Conservation (phyloP, 2,797 vertebrate species). For the Discoglossus pictus region DNA sequence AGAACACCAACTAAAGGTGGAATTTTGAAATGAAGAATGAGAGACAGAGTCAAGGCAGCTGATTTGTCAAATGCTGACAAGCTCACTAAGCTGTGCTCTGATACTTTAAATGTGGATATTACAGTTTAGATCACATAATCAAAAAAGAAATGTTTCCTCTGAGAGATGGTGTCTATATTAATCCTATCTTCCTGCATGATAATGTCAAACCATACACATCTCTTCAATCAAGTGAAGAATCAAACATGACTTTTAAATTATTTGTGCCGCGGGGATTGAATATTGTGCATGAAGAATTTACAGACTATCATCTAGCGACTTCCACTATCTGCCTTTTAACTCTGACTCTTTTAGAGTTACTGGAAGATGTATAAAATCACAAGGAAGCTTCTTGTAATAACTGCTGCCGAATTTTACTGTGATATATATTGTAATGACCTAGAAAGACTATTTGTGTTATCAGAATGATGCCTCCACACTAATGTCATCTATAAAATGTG, state of each 20-base stretch:
- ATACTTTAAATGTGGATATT: conserved; percentile 16
- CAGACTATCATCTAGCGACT: conserved; percentile 2
- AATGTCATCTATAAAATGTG: too few species aligned
- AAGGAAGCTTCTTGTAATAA: too few species aligned
- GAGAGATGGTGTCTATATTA: conserved; percentile 19
- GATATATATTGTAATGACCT: too few species aligned
- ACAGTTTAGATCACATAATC: conserved; percentile 1
- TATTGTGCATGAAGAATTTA: conserved; percentile 3
- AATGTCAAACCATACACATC: conserved; percentile 31
- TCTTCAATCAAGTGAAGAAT: conserved; percentile 36
- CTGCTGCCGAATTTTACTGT: too few species aligned
- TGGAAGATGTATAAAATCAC: background rate
- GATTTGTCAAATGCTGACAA: conserved; percentile 1
- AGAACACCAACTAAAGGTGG: too few species aligned
- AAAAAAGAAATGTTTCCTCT: conserved; percentile 7
- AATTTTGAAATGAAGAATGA: too few species aligned
- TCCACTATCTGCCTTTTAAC: background rate
- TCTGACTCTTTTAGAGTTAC: background rate
- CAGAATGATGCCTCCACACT: too few species aligned
- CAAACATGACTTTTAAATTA: conserved; percentile 36
- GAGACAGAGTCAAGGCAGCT: too few species aligned
- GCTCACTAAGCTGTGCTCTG: conserved; percentile 12
- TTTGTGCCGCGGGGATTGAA: conserved; percentile 26
- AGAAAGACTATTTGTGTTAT: too few species aligned
- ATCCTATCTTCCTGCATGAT: conserved; percentile 14